Evolutionary conservation across 2,888 invertebrate genomes (phyloP).

Genomic region (Aspidapion aeneum): DNA sequence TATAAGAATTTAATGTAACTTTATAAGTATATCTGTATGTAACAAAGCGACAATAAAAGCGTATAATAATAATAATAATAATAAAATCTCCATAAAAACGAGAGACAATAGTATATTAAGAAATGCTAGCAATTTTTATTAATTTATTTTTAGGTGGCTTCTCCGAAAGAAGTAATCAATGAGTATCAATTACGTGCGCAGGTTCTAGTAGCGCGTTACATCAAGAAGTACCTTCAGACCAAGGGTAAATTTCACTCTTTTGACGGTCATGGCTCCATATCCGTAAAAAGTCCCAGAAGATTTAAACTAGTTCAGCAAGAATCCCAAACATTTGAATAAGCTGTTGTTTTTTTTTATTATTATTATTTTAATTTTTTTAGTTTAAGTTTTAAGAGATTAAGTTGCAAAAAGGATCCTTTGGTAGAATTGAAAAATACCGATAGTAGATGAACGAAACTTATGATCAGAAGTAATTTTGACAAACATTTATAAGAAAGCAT

Average conservation of each 20-base stretch:
- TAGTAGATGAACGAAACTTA: no score
- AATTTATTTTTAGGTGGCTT: conserved; percentile 69
- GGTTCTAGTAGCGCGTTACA: conserved; percentile 76
- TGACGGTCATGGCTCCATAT: conserved; percentile 74
- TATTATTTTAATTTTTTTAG: no score
- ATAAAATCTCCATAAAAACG: no score
- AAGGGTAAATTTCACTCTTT: conserved; percentile 65
- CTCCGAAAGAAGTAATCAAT: conserved; percentile 83
- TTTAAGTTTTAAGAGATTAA: no score
- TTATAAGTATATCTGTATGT: no score
- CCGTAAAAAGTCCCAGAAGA: conserved; percentile 80
- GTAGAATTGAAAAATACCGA: neutral
- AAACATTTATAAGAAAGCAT: no score
- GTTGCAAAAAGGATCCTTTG: neutral
- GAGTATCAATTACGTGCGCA: conserved; percentile 92
- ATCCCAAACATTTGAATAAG: conserved; percentile 84
- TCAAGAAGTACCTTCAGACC: conserved; percentile 76
- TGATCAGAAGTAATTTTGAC: no score
- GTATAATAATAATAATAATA: no score
- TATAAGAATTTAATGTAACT: no score
- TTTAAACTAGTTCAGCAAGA: conserved; percentile 89
- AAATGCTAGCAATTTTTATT: no score
- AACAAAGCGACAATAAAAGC: no score
- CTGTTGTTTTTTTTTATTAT: neutral
- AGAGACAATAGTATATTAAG: no score